Conservation (phyloP, 2,113 vertebrate genomes). For the Copsychus sechellarum region DNA sequence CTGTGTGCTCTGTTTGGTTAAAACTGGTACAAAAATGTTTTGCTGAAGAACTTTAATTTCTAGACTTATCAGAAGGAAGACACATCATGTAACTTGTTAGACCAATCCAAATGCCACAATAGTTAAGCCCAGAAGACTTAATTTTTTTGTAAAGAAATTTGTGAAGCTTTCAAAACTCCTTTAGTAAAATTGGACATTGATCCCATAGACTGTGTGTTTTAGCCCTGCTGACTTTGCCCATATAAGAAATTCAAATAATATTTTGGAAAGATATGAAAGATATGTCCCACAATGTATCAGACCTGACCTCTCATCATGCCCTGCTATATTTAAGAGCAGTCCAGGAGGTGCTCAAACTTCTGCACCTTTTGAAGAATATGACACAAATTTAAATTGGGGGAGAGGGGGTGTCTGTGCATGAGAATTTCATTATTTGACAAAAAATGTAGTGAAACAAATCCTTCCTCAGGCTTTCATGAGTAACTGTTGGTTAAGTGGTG, state of each 20-base stretch:
- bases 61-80: not conserved
- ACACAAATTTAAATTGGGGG: not conserved
- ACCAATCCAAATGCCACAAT: not conserved
- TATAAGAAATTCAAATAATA: not conserved
- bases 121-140: not conserved
- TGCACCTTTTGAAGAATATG: not conserved
- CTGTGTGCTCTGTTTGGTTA: not conserved
- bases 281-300: not conserved
- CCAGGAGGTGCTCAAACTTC: not conserved
- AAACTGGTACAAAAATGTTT: not conserved
- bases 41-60: not conserved
- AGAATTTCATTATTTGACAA: not conserved
- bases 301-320: not conserved
- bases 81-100: not conserved
- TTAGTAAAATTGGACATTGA: not conserved
- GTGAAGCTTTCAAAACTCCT: not conserved
- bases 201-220: not conserved
- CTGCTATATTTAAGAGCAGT: not conserved
- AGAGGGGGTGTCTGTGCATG: not conserved
- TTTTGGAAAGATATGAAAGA: not conserved
- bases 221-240: not conserved
- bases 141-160: not conserved
- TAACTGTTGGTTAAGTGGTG: not conserved
- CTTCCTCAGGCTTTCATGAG: not conserved
- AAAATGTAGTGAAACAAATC: not conserved